A percentile compares a stretch with the other conserved stretches of the same genome.
Evolutionary conservation across 2,888 invertebrate genomes (phyloP).

Genomic region (Cephonodes hylas): DNA sequence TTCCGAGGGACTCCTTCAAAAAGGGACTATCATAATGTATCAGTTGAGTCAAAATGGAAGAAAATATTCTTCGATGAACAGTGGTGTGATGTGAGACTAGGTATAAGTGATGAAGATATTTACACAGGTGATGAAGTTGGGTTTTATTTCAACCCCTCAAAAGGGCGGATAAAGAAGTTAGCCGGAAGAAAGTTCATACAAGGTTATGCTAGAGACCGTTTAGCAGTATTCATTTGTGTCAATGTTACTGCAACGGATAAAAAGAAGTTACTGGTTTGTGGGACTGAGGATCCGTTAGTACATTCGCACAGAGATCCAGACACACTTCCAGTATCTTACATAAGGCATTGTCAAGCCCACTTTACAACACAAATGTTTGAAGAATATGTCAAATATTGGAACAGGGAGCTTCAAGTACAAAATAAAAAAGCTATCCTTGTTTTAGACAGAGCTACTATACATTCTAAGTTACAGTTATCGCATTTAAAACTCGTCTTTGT

Average conservation of each 20-base stretch:
- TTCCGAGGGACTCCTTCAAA: slow-evolving; percentile 32
- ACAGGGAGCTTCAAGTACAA: slow-evolving; percentile 34
- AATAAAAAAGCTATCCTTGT: slow-evolving; percentile 40
- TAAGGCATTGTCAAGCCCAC: slow-evolving; percentile 43
- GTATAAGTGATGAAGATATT: slow-evolving; percentile 44
- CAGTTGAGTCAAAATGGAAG: slow-evolving; percentile 46
- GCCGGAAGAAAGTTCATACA: slow-evolving; percentile 48
- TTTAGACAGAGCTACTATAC: slow-evolving; percentile 47
- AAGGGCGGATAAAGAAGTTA: slow-evolving; percentile 46
- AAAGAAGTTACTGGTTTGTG: slow-evolving; percentile 45
- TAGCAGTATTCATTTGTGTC: slow-evolving; percentile 46
- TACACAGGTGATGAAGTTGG: slow-evolving; percentile 51
- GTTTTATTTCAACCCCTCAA: slow-evolving; percentile 47
- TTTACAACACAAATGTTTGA: slow-evolving; percentile 52
- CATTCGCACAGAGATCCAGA: slow-evolving; percentile 41
- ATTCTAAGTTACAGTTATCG: slow-evolving; percentile 45
- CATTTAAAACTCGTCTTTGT: slow-evolving; percentile 49
- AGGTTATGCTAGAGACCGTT: slow-evolving; percentile 42
- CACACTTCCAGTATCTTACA: slow-evolving; percentile 46
- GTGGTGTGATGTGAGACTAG: slow-evolving; percentile 44
- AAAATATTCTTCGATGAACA: slow-evolving; percentile 49
- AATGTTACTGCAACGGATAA: slow-evolving; percentile 48
- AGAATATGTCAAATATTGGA: slow-evolving; percentile 49
- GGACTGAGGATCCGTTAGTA: slow-evolving; percentile 44
- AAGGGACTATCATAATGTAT: slow-evolving; percentile 31